phyloP scores from a whole-genome alignment of 2,113 vertebrate genomes.

The Campylomormyrus tamandua region DNA sequence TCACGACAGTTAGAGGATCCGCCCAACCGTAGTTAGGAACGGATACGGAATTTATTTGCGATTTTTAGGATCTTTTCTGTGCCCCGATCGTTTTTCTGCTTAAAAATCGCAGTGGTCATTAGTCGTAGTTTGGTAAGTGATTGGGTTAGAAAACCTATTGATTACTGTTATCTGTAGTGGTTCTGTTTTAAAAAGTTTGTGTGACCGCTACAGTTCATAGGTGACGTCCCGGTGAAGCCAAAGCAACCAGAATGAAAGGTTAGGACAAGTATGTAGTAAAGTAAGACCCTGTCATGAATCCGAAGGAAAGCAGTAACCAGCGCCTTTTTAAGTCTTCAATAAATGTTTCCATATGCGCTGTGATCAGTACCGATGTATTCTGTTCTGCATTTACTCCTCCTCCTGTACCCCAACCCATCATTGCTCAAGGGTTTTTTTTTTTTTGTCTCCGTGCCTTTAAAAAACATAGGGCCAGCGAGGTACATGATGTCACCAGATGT shows the following conservation, averaged over 20 bases:
- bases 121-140: not conserved
- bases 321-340: not conserved
- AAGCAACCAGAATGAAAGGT: not conserved
- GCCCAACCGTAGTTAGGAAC: not conserved
- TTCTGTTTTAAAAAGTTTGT: not conserved
- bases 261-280: not conserved
- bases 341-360: not conserved
- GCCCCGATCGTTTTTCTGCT: not conserved
- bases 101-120: not conserved
- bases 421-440: not conserved
- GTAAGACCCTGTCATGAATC: not conserved
- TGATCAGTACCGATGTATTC: not conserved
- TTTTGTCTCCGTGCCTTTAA: not conserved
- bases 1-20: not conserved
- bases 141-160: not conserved
- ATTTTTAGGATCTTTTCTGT: not conserved
- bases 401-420: not conserved
- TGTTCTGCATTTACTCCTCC: not conserved
- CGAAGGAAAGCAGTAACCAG: not conserved
- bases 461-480: not conserved
- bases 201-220: not conserved
- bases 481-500: constrained; percentile 8
- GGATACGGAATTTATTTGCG: not conserved
- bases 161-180: not conserved
- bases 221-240: not conserved